Conservation (phyloP, 2,113 vertebrate genomes). For the Lampris megalopsis region DNA sequence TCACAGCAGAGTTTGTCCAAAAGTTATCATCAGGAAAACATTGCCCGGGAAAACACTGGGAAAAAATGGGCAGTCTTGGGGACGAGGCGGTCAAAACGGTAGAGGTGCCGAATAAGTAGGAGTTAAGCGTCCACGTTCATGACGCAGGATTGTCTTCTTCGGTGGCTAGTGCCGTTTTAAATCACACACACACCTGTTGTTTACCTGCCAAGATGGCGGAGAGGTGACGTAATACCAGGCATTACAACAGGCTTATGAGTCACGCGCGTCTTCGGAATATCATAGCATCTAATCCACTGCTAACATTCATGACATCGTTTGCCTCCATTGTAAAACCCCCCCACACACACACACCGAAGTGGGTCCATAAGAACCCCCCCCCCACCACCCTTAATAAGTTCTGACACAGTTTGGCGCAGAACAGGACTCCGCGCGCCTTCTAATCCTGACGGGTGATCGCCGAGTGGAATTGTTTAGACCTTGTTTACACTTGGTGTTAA, state of each 20-base stretch:
- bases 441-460: too few relatives aligned
- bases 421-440: background rate
- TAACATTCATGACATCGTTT: too few relatives aligned
- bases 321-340: too few relatives aligned
- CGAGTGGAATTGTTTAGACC: too few relatives aligned
- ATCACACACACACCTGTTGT: slow-evolving; percentile 60
- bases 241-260: slow-evolving; percentile 41
- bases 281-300: too few relatives aligned
- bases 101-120: too few relatives aligned
- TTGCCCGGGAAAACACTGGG: background rate
- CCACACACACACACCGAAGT: background rate
- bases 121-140: background rate
- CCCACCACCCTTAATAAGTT: slow-evolving; percentile 44
- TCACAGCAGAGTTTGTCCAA: too few relatives aligned
- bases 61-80: too few relatives aligned
- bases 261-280: too few relatives aligned
- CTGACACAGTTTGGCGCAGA: slow-evolving; percentile 39
- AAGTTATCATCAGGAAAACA: too few relatives aligned
- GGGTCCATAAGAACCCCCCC: slow-evolving; percentile 6
- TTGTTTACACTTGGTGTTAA: too few relatives aligned
- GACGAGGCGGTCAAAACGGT: too few relatives aligned
- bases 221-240: slow-evolving; percentile 72
- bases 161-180: slow-evolving; percentile 36
- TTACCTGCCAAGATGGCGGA: slow-evolving; percentile 73
- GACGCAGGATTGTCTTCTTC: background rate